Conservation (phyloP, 1,140 invertebrate genomes). For the Ptiloglossa arizonensis region DNA sequence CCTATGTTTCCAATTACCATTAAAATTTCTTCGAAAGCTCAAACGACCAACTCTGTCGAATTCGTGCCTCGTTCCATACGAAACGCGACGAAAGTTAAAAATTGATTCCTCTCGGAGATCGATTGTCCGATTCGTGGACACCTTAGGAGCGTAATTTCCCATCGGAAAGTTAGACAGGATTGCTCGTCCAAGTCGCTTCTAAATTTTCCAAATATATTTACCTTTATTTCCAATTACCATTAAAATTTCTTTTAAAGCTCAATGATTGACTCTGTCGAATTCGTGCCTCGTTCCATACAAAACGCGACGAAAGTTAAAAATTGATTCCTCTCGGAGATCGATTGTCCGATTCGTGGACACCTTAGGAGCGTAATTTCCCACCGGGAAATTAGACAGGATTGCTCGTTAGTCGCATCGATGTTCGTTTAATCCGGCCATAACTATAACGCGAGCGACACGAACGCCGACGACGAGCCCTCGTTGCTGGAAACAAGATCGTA, state of each 20-base stretch:
- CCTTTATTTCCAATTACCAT: too few species aligned
- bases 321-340: background rate
- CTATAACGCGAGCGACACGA: slow-evolving; percentile 18
- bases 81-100: too few species aligned
- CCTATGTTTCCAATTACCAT: too few species aligned
- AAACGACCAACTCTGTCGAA: too few species aligned
- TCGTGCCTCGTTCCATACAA: too few species aligned
- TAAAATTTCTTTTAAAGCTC: too few species aligned
- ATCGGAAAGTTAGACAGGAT: slow-evolving; percentile 17
- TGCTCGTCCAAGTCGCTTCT: slow-evolving; percentile 3
- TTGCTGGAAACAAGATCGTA: slow-evolving; percentile 51
- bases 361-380: background rate
- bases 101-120: background rate
- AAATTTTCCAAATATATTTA: too few species aligned
- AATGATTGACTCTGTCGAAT: too few species aligned
- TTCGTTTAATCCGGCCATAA: slow-evolving; percentile 28
- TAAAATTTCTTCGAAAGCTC: too few species aligned
- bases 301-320: too few species aligned
- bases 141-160: background rate
- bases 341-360: slow-evolving; percentile 2
- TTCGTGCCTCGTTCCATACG: too few species aligned
- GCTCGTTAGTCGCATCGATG: slow-evolving; percentile 13
- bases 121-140: slow-evolving; percentile 1
- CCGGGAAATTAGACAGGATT: slow-evolving; percentile 17
- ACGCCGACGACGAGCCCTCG: slow-evolving; percentile 22